Conservation (phyloP, 2,888 invertebrate species). For the Amphipoea oculea region DNA sequence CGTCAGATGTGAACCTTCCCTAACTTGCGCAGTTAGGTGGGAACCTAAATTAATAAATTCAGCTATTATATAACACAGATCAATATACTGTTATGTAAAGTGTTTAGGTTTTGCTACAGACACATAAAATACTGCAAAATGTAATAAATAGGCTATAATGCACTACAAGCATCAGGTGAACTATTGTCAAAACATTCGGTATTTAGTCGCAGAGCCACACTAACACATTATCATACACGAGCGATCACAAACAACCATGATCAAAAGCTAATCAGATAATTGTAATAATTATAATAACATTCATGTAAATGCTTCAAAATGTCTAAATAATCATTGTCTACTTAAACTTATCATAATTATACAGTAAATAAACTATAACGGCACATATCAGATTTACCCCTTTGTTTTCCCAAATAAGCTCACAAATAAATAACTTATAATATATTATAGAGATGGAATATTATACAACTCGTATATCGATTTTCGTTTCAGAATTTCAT, state of each 20-base stretch:
- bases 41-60: constrained; percentile 51
- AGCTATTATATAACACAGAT: constrained; percentile 61
- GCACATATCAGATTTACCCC: constrained; percentile 59
- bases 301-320: constrained; percentile 79
- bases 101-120: constrained; percentile 47
- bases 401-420: constrained; percentile 24
- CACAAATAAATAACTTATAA: constrained; percentile 39
- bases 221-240: constrained; percentile 52
- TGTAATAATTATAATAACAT: constrained; percentile 53
- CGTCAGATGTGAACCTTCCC: too few species aligned
- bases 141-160: constrained; percentile 36
- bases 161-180: constrained; percentile 47
- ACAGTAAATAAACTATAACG: constrained; percentile 68
- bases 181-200: constrained; percentile 41
- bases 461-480: constrained; percentile 25
- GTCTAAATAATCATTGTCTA: constrained; percentile 74
- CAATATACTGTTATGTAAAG: constrained; percentile 55
- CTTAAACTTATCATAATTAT: constrained; percentile 70
- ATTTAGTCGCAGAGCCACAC: constrained; percentile 33
- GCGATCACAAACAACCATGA: constrained; percentile 38
- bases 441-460: constrained; percentile 36
- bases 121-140: constrained; percentile 56
- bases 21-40: constrained; percentile 55
- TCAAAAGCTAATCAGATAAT: constrained; percentile 46
- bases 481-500: constrained; percentile 23